These are phyloP conservation scores for Lucilia cuprina DNA, from an alignment of 1,140 invertebrate genomes.

Conservation along the genomic window DNA sequence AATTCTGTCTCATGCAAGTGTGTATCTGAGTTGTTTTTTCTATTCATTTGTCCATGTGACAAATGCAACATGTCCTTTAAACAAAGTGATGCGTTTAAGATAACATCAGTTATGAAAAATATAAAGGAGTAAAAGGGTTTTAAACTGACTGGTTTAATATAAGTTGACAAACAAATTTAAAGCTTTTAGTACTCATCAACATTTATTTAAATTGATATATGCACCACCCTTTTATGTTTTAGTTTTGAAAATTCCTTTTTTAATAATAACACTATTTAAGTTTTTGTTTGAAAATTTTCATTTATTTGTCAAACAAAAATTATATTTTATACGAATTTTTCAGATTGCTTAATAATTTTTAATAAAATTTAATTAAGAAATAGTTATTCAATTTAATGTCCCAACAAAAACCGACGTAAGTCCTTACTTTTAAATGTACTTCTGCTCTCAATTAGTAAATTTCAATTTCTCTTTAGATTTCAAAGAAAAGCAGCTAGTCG, in stretches of 20 bases:
- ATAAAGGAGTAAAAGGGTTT: neutral
- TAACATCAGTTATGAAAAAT: neutral
- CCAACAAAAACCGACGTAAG: neutral
- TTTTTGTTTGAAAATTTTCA: neutral
- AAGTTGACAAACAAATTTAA: no score
- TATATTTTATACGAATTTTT: neutral
- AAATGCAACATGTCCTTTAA: neutral
- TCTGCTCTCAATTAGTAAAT: neutral
- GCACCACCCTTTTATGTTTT: neutral
- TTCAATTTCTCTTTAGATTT: neutral
- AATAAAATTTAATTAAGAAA: neutral
- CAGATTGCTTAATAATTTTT: neutral
- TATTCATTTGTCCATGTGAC: neutral
- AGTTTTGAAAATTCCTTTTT: neutral
- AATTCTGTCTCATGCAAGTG: neutral
- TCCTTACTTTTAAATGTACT: neutral
- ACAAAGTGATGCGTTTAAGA: neutral
- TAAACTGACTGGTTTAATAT: neutral
- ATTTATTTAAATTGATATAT: neutral
- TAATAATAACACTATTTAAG: neutral
- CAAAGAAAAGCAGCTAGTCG: constrained; percentile 24
- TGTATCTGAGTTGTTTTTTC: neutral
- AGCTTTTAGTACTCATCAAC: no score
- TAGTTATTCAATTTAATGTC: neutral
- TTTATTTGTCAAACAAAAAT: neutral